Evolutionary conservation across 2,113 vertebrate genomes (phyloP), one percentile per base, ranked within the genome.

Genomic region (Myocastor coypus): DNA sequence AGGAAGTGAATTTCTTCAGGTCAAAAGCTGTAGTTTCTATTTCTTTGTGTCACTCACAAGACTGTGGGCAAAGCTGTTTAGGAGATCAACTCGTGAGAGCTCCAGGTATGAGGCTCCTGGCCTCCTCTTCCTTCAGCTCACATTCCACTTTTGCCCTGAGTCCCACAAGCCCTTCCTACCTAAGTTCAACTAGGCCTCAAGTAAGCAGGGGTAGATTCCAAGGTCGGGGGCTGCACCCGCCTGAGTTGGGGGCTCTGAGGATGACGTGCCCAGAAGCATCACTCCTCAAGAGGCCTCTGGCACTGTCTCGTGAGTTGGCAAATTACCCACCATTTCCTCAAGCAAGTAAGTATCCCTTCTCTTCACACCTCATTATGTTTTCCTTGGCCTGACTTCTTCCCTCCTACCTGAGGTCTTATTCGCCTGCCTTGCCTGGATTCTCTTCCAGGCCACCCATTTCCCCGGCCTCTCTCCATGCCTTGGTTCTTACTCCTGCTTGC

Each of bases 401-500:
- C 61, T 77, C 40, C 68, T 86, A 69, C 73, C 68, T 77, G 63
- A 59, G 22, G 9, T 17, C 34, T 77, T 26, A 24, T 20, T 46
- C 1, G 4, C 57, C 71, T n/a, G 32, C 50, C 66, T 89, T 24
- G 34, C 75, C 88, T 83, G 0, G 32, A 1, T n/a, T 90, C 73
- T 20, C 82, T 50, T 22, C 91, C 88, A 91, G 59, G 57, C 34
- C 17, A 0, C 32, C 50, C 57, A 13, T 3, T 42, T n/a, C n/a
- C 57, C 16, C 0, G 3, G 91, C 73, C 89, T 81, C n/a, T n/a
- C 34, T 68, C 73, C 64, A 19, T 57, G 61, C 68, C 32, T 82
- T 59, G 91, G 83, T 93, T 81, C 50, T 83, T 64, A 63, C 77
- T 86, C 89, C 81, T 68, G 90, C 92, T 46, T 4, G 28, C 28